Base-by-base conservation (phyloP, 2,797 vertebrate species). In the Rhinophrynus dorsalis region DNA sequence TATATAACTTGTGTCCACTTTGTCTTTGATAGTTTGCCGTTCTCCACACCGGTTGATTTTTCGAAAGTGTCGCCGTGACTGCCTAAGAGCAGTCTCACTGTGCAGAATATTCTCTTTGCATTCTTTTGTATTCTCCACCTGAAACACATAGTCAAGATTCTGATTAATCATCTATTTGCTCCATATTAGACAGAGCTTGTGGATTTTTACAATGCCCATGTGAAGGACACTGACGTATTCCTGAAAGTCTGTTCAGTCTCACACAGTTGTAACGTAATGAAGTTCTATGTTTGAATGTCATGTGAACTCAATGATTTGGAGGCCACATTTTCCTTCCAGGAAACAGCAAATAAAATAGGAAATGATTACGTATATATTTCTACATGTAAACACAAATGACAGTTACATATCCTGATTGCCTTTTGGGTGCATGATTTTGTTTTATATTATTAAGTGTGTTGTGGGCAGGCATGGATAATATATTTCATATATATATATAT, bases 101-200 rank as follows among this genome's bases (percentile, higher is more conserved):
- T 94, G 93, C 73, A 95, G 67, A 57, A 92, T 85, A 48, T 65
- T 77, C 26, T 96, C 94, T 78, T 94, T 92, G 44, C 89, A 91
- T 76, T 94, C 94, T 57, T 92, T 94, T 62, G 89, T 79, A 83
- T 96, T 96, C 80, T 98, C 94, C 90, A 98, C 95, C 96, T 98
- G 95, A 78, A 94, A 95, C 21, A 91, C 84, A 94, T 3, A 81
- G 80, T 87, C 80, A 64, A 83, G 81, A 68, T 94, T 89, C 80
- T 95, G 92, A 86, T 94, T 94, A 87, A 94, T 96, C 80, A 94
- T 86, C 94, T 93, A 96, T 80, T 84, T 93, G 86, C 90, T 94
- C 94, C 94, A 96, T 76, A 92, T 76, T 67, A 75, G 48, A 2
- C 90, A 94, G 29, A 96, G 85, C 68, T 89, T 92, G 73, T 91